Base-by-base conservation (phyloP, 1,140 invertebrate species). In the Protaetia brevitarsis region DNA sequence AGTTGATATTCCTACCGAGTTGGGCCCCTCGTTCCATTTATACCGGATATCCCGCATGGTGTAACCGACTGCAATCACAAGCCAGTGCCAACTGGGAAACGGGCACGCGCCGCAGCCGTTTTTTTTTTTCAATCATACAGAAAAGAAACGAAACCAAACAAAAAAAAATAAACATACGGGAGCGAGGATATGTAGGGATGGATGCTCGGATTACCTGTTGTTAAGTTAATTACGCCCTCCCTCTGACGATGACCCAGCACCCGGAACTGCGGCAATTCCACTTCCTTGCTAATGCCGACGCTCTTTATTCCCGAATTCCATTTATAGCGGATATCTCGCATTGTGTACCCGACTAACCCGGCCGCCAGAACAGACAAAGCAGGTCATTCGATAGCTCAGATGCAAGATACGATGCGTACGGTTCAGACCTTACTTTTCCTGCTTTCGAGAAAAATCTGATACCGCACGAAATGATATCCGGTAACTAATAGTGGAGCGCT, bases 1-100 rank as follows among this genome's bases (percentile, higher is more conserved):
- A 81, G 89, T 90, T 79, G 92, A 92, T 69, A 96, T 91, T 76
- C 92, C 92, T 76, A 96, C 93, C 74, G 93, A 94, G 82, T 91
- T 90, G 77, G 91, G 89, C 68, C 93, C 92, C 80, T 93, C 92
- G 82, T 94, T 93, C 94, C 94, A 96, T 82, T 93, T 94, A 87
- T 96, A 95, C 74, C 91, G 88, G 83, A 97, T 96, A 86, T 97
- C 94, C 82, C 91, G 87, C 93, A 95, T 96, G 79, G 94, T 95
- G 87, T 96, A 96, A 84, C 94, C 94, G 87, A 96, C 94, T 96
- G 88, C 82, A 85, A 77, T 78, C 83, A 68, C 69, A 76, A 75
- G 74, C 74, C 71, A 74, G 71, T 72, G 69, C 71, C 62, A 72
- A 62, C 61, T 67, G 66, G 57, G 56, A 36, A 64, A 30, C 7